Base-by-base conservation (phyloP, 1,140 invertebrate species). In the Heterodera carotae region DNA sequence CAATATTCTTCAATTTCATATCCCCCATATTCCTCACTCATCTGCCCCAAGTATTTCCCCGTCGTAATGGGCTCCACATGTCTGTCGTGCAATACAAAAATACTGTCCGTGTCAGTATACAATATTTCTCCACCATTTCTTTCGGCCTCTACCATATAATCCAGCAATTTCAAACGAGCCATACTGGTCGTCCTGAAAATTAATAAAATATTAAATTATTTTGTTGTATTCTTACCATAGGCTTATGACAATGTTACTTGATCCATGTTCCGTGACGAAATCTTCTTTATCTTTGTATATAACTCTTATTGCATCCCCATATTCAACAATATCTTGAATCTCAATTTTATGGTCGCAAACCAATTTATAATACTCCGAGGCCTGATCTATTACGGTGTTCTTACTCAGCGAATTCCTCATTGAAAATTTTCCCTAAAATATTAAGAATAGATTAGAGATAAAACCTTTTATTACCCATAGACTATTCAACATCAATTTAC, bases 1-100 rank as follows among this genome's bases (percentile, higher is more conserved):
- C 33, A 43, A 56, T 27, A 71, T 60, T 71, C 69, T 2, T 56
- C 29, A 39, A 71, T 71, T 5, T 71, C 43, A 43, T 71, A 66
- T 12, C 62, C 62, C 1, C 27, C 33, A 66, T 66, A 66, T 66
- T 66, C 62, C 6, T 66, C 62, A 0, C 4, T 31, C 62, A 66
- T 66, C 33, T 66, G 8, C 10, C 62, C 62, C 0, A 66, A 4
- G 27, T 66, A 66, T 27, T 66, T 34, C 3, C 62, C 62, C 27
- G 62, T 66, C 33, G 62, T 66, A 0, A 66, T 31, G n/a, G 62
- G 62, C 62, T 66, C 27, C 27, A 66, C 62, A 29, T 66, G 12
- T 4, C 33, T 34, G 0, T 66, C 62, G 62, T 66, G 62, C 62
- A 66, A 27, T 10, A 66, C 62, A 66, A 66, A 66, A 31, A 66